Base-by-base conservation (phyloP, 2,888 invertebrate genomes). In the Petrolisthes cinctipes region DNA sequence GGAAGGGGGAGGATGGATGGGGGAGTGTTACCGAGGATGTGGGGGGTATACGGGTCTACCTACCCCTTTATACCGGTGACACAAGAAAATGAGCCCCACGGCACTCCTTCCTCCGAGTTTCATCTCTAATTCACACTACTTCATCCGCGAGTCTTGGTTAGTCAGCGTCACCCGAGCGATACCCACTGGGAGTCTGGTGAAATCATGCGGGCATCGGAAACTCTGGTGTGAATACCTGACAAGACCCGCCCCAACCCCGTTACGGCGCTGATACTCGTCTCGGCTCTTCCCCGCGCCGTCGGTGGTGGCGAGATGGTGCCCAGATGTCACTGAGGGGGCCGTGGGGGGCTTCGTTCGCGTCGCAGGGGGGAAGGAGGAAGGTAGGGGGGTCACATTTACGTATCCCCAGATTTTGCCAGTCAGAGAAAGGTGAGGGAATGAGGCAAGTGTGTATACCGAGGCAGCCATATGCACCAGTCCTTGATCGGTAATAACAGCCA, bases 51-150 rank as follows among this genome's bases (percentile, higher is more conserved):
- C 80, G 83, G 54, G 57, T 54, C 17, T 73, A n/a, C 56, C 80
- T 80, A 83, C 79, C 83, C 87, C 87, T 87, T 87, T 87, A 87
- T 83, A 83, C 87, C 87, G 73, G 81, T 87, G 87, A 87, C 87
- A 87, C 81, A 83, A 83, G 87, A 87, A 86, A 83, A 87, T 87
- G 87, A 87, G 83, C 87, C 87, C 83, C 83, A 68, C 75, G 83
- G 83, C 86, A 17, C 80, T 80, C 75, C 54, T 80, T 68, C 61
- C 57, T 20, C 61, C 76, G 20, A 54, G 54, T 57, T 86, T 83
- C 86, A 82, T 82, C 86, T 82, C 82, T 68, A 56, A 76, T 76
- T 86, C 86, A 86, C 73, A 86, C 82, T 82, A 82, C 76, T 82
- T 86, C 86, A 86, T 61, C 37, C 37, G 66, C 37, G 4, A 6